These are phyloP conservation scores for Lophius americanus DNA, from an alignment of 2,797 vertebrate genomes.

Conservation along the genomic window DNA sequence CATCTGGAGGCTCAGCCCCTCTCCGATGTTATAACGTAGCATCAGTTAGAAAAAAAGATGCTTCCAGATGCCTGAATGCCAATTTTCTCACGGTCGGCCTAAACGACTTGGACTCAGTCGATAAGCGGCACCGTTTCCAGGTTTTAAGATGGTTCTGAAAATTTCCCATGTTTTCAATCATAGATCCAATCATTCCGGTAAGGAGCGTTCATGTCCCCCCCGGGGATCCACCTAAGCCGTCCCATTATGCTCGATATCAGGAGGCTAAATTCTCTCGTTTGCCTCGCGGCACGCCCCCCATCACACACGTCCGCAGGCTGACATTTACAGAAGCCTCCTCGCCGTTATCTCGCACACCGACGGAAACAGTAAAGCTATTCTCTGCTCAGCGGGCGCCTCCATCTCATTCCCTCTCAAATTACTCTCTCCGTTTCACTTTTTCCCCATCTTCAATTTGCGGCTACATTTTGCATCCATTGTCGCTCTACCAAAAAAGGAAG, in stretches of 20 bases:
- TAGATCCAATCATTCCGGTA: slow-evolving; percentile 38
- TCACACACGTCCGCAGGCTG: slow-evolving; percentile 47
- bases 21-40: not conserved
- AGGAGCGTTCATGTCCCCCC: slow-evolving; percentile 36
- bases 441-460: slow-evolving; percentile 15
- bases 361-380: slow-evolving; percentile 46
- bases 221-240: slow-evolving; percentile 36
- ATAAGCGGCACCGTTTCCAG: not conserved
- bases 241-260: slow-evolving; percentile 42
- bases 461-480: not conserved
- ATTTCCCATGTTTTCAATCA: slow-evolving; percentile 29
- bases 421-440: slow-evolving; percentile 11
- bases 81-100: slow-evolving; percentile 8
- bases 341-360: slow-evolving; percentile 44
- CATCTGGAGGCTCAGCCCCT: slow-evolving; percentile 15
- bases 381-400: slow-evolving; percentile 44
- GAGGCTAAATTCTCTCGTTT: slow-evolving; percentile 50
- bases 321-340: slow-evolving; percentile 57
- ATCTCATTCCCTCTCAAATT: slow-evolving; percentile 41
- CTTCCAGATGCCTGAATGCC: slow-evolving; percentile 22
- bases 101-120: slow-evolving; percentile 8
- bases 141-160: slow-evolving; percentile 32
- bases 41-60: slow-evolving; percentile 15
- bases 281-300: slow-evolving; percentile 43
- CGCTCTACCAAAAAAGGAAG: slow-evolving; percentile 14